Evolutionary conservation across 2,888 invertebrate species (phyloP), one percentile per base, ranked within the genome.

Genomic region (Antheraea yamamai): DNA sequence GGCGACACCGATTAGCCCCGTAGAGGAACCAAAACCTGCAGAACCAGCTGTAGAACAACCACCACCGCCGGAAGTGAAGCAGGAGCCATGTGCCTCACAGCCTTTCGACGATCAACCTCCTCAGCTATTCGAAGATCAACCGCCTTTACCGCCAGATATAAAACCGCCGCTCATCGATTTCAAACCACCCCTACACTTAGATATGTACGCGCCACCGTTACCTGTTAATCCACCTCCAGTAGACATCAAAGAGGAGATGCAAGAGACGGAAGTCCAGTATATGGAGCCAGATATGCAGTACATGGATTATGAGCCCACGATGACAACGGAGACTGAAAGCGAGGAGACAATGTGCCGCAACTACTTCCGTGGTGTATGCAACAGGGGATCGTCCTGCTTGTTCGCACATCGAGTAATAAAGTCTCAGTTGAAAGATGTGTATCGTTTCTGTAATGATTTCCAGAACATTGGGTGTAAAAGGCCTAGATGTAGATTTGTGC

Each of bases 381-480:
- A 79, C 3, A 84, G 88, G 10, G 88, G 92, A 2, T 78, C 83
- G 0, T 72, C 86, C 0, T 93, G 93, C 75, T 89, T 79, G 73
- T 92, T 82, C 74, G 83, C 81, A 0, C 93, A 93, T 74, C 85
- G 89, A 72, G 76, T 87, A 26, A 92, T 92, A 35, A 30, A 88
- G 0, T 80, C 85, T 0, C 91, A 92, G 71, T 75, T 92, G 3
- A 78, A 81, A 0, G 88, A 88, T 0, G 84, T 92, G 0, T 91
- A 89, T 61, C 91, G 88, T 7, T 93, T 93, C 75, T 93, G 93
- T 73, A 85, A 84, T 51, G 88, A 92, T 58, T 92, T 84, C 71
- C 92, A 92, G 74, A 92, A 92, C 61, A 76, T 81, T 0, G 81
- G 81, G 0, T 93, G 93, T 73, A 87, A 79, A 0, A 81, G 80